These are phyloP conservation scores for Anoura caudifer DNA, from an alignment of 2,113 vertebrate genomes.

Conservation along the genomic window DNA sequence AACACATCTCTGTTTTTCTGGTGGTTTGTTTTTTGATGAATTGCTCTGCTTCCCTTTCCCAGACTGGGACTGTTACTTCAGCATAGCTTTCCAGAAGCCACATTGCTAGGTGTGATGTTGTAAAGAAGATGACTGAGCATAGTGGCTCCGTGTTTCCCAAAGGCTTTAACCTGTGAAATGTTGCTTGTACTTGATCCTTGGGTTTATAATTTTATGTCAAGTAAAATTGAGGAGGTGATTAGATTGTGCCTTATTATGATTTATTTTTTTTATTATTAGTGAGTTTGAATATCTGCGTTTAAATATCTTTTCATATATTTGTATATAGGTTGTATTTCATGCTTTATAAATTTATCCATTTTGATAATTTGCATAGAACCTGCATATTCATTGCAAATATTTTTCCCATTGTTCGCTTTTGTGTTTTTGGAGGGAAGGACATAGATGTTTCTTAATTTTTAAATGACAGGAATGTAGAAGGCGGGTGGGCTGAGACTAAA, in stretches of 20 bases:
- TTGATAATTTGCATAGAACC: not conserved
- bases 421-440: not conserved
- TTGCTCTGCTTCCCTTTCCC: not conserved
- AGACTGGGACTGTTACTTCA: not conserved
- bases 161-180: not conserved
- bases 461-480: not conserved
- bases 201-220: not conserved
- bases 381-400: not conserved
- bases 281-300: not conserved
- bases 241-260: conserved; percentile 33
- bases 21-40: not conserved
- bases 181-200: not conserved
- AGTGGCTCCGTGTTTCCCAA: not conserved
- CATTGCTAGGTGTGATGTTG: not conserved
- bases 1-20: not conserved
- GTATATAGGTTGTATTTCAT: not conserved
- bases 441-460: not conserved
- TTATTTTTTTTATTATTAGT: conserved; percentile 3
- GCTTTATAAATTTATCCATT: not conserved
- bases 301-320: not conserved
- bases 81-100: not conserved
- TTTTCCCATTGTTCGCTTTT: conserved; percentile 17
- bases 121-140: not conserved
- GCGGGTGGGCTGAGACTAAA: not conserved
- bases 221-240: not conserved